Evolutionary conservation across 2,113 vertebrate species (phyloP).

Genomic region (Microcebus murinus): DNA sequence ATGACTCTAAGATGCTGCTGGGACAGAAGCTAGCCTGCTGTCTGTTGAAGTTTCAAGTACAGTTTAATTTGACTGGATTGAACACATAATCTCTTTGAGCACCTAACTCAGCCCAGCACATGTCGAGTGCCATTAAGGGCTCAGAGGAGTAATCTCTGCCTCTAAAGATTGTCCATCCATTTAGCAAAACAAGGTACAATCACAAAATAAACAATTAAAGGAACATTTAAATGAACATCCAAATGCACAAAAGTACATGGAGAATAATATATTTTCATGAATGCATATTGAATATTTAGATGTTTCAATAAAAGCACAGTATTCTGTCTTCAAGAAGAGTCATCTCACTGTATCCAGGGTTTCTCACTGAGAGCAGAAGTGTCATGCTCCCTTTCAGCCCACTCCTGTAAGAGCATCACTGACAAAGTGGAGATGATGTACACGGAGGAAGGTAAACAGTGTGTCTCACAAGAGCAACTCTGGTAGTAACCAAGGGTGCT

Average conservation of each 20-base stretch:
- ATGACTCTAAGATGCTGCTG: not conserved
- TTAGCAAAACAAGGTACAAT: not conserved
- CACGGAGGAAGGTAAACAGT: not conserved
- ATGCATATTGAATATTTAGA: not conserved
- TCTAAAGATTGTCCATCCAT: not conserved
- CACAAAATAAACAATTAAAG: not conserved
- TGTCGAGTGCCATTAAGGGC: not conserved
- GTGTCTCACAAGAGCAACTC: not conserved
- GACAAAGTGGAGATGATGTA: not conserved
- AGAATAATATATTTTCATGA: not conserved
- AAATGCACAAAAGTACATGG: not conserved
- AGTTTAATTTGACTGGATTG: slow-evolving; percentile 5
- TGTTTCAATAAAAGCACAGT: not conserved
- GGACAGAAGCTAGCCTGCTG: not conserved
- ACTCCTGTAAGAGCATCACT: not conserved
- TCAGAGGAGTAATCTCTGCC: not conserved
- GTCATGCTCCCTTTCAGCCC: not conserved
- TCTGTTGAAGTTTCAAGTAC: not conserved
- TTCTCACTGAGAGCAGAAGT: not conserved
- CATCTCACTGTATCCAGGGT: not conserved
- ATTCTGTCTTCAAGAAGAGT: not conserved
- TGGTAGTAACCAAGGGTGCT: not conserved
- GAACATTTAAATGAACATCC: not conserved
- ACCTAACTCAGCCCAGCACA: not conserved
- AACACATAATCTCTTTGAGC: not conserved